A percentile compares a stretch with the other conserved stretches of the same genome.
phyloP scores from a whole-genome alignment of 2,797 vertebrate species.

The Ptychobarbus kaznakovi region DNA sequence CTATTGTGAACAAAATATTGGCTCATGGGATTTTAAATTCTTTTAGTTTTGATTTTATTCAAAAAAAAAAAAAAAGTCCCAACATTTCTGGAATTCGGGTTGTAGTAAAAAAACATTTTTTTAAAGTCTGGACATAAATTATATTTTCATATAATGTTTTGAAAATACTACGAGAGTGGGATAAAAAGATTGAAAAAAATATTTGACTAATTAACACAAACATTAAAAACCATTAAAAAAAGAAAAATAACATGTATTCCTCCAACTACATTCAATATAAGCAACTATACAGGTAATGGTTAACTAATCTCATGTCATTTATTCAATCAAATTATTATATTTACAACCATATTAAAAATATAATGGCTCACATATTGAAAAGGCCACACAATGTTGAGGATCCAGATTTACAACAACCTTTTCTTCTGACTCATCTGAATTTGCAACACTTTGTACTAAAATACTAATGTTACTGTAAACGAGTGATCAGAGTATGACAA shows the following conservation, averaged over 20 bases:
- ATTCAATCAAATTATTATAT: background rate
- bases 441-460: conserved; percentile 2
- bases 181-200: background rate
- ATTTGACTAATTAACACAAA: background rate
- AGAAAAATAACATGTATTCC: background rate
- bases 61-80: too few relatives aligned
- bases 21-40: too few relatives aligned
- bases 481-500: background rate
- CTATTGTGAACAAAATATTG: too few relatives aligned
- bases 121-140: background rate
- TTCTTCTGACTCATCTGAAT: background rate
- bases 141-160: background rate
- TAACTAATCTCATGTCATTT: background rate
- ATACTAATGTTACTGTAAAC: background rate
- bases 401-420: background rate
- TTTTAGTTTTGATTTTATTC: too few relatives aligned
- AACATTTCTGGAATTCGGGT: too few relatives aligned
- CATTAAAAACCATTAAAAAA: background rate
- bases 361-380: background rate
- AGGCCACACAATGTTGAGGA: background rate
- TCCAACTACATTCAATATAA: background rate
- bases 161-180: background rate
- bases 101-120: too few relatives aligned
- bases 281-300: background rate
- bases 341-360: background rate